Evolutionary conservation across 2,113 vertebrate genomes (phyloP).

Genomic region (Paradoxurus hermaphroditus): DNA sequence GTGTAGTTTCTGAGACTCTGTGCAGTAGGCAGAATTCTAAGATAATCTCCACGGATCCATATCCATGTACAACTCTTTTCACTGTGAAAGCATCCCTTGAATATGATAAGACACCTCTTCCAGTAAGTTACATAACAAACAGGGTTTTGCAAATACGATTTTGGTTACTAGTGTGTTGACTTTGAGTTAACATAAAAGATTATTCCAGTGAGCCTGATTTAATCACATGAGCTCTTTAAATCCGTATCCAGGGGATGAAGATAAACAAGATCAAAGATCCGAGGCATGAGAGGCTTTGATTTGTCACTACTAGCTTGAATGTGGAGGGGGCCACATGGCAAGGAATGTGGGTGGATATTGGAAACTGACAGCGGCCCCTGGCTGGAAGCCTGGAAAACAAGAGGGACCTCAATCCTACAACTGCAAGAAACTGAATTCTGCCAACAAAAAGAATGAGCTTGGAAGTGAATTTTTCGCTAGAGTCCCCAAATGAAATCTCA

Average conservation of each 20-base stretch:
- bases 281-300: not conserved
- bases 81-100: not conserved
- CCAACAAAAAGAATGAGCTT: not conserved
- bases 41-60: not conserved
- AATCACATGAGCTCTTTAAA: not conserved
- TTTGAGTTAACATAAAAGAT: not conserved
- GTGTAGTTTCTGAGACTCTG: not conserved
- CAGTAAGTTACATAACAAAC: not conserved
- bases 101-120: not conserved
- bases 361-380: not conserved
- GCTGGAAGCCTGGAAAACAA: not conserved
- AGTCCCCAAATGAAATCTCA: not conserved
- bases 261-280: not conserved
- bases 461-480: not conserved
- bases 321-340: not conserved
- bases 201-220: not conserved
- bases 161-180: not conserved
- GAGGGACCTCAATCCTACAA: not conserved
- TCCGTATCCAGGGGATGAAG: not conserved
- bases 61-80: not conserved
- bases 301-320: not conserved
- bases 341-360: not conserved
- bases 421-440: not conserved
- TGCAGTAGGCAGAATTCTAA: not conserved
- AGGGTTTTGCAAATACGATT: not conserved